Percentiles rank a stretch among this genome's conserved stretches.
phyloP scores from a whole-genome alignment of 2,113 vertebrate genomes.

The Anoura caudifer region DNA sequence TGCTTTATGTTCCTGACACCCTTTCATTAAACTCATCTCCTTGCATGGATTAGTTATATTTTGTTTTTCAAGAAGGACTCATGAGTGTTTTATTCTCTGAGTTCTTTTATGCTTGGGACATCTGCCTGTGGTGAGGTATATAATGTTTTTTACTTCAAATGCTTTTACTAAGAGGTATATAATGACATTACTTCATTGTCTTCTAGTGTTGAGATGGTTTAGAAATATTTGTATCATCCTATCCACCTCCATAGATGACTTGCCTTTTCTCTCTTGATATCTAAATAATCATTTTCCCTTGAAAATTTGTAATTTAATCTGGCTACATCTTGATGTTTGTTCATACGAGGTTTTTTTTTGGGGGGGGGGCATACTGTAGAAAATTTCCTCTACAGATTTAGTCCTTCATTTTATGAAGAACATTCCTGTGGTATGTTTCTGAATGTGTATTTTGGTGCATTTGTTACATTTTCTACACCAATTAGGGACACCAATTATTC shows the following conservation, averaged over 20 bases:
- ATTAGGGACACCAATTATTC: slow-evolving; percentile 51
- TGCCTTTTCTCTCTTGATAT: background rate
- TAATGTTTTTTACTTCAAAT: no score
- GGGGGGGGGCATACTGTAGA: background rate
- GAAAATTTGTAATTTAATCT: background rate
- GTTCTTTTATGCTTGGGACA: background rate
- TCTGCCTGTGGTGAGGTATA: background rate
- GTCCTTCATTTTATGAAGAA: slow-evolving; percentile 41
- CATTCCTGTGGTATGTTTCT: background rate
- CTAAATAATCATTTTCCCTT: background rate
- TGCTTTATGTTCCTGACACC: background rate
- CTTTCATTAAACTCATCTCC: background rate
- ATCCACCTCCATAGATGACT: background rate
- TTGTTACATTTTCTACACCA: slow-evolving; percentile 44
- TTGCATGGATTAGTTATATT: background rate
- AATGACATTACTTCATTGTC: background rate
- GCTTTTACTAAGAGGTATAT: no score
- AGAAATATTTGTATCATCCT: background rate
- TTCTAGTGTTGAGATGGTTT: background rate
- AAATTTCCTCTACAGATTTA: slow-evolving; percentile 13
- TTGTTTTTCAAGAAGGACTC: background rate
- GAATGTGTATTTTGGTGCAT: slow-evolving; percentile 32
- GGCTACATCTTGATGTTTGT: background rate
- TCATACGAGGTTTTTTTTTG: background rate
- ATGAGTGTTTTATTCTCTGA: background rate